phyloP scores from a whole-genome alignment of 2,113 vertebrate species.

The Amblyopsis rosae region DNA sequence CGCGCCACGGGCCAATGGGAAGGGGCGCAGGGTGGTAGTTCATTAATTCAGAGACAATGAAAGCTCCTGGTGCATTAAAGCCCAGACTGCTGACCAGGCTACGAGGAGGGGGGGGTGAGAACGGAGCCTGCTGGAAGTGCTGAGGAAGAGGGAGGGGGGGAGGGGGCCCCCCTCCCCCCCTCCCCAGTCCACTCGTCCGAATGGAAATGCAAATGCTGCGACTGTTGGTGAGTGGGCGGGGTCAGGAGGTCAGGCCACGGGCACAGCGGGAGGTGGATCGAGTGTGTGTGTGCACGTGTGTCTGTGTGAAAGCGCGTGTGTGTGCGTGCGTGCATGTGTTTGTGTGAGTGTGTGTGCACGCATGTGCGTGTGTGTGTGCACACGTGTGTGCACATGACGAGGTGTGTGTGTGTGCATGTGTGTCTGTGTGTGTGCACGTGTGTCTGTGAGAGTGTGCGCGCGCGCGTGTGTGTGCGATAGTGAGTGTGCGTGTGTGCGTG shows the following conservation, averaged over 20 bases:
- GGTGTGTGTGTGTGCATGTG: slow-evolving; percentile 4
- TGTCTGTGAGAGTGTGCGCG: slow-evolving; percentile 9
- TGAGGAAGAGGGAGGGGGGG: slow-evolving; percentile 23
- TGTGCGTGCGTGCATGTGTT: neutral
- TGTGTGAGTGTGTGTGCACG: neutral
- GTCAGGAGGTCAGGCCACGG: slow-evolving; percentile 66
- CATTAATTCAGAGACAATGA: slow-evolving; percentile 75
- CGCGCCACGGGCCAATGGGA: slow-evolving; percentile 56
- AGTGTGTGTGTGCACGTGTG: slow-evolving; percentile 34
- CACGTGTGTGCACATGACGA: neutral
- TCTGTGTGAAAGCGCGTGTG: too few species aligned
- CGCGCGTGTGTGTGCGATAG: neutral
- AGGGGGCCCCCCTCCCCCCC: neutral
- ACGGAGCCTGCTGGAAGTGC: slow-evolving; percentile 67
- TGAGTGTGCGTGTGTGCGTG: neutral
- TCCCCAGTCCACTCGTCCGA: slow-evolving; percentile 20
- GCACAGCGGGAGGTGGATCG: slow-evolving; percentile 60
- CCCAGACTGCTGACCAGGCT: slow-evolving; percentile 61
- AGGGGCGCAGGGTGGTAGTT: slow-evolving; percentile 60
- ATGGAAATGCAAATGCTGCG: slow-evolving; percentile 73
- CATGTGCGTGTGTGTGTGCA: too few species aligned
- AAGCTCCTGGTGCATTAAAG: slow-evolving; percentile 70
- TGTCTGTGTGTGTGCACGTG: neutral
- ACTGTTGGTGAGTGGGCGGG: slow-evolving; percentile 67
- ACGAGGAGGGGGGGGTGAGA: slow-evolving; percentile 67